phyloP scores from a whole-genome alignment of 2,113 vertebrate genomes.

The Baryphthengus martii region DNA sequence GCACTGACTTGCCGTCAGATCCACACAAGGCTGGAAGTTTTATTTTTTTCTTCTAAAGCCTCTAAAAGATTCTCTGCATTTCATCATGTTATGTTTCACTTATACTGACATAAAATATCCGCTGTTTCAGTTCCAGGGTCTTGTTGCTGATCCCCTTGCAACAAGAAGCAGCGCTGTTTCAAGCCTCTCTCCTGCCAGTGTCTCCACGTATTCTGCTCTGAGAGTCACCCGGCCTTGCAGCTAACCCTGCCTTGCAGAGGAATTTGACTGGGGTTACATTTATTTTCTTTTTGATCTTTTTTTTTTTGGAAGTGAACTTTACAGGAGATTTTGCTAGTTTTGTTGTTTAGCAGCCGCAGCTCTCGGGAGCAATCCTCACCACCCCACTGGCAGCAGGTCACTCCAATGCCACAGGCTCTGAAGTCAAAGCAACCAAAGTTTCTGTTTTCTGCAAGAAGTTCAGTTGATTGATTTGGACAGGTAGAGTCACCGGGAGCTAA shows the following conservation, averaged over 20 bases:
- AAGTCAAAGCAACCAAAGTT: neutral
- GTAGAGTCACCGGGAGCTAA: neutral
- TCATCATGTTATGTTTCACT: neutral
- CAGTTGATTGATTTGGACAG: neutral
- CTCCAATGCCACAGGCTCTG: rapidly evolving
- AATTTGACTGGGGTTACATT: neutral
- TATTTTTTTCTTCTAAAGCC: neutral
- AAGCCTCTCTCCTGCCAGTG: neutral
- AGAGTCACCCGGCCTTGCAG: neutral
- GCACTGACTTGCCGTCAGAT: neutral
- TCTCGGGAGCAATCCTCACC: neutral
- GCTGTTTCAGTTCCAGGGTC: neutral
- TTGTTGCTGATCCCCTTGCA: neutral
- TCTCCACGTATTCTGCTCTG: neutral
- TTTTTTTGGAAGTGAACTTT: neutral
- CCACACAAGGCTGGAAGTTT: neutral
- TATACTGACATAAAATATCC: neutral
- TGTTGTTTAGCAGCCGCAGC: neutral
- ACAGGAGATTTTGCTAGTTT: neutral
- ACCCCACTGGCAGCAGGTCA: neutral
- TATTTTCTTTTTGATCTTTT: neutral
- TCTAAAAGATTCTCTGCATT: neutral
- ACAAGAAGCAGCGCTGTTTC: neutral
- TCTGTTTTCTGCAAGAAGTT: neutral
- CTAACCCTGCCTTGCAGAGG: neutral